Evolutionary conservation across 2,797 vertebrate species (phyloP).

Genomic region (Melanotaenia parkinsoni): DNA sequence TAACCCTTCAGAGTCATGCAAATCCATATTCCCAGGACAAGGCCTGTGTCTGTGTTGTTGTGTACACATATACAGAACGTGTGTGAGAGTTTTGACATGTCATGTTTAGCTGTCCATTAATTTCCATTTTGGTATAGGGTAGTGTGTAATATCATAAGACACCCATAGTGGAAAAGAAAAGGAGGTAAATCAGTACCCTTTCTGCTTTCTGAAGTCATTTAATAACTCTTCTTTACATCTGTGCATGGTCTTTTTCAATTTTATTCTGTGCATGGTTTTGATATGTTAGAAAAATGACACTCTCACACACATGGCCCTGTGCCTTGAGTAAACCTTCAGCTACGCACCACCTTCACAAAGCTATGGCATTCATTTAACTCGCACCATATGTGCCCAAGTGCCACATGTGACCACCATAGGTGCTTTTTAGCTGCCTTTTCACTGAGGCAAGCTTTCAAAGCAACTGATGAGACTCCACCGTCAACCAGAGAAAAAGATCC

Average conservation of each 20-base stretch:
- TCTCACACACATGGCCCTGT: constrained; percentile 35
- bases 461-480: not conserved
- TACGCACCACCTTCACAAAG: constrained; percentile 22
- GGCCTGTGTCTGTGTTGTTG: constrained; percentile 23
- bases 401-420: constrained; percentile 3
- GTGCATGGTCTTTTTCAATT: constrained; percentile 28
- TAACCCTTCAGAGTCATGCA: constrained; percentile 44
- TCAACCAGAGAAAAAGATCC: not conserved
- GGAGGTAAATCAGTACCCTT: not conserved
- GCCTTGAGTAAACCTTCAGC: constrained; percentile 51
- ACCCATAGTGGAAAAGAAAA: constrained; percentile 1
- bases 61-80: not conserved
- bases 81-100: constrained; percentile 9
- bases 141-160: constrained; percentile 11
- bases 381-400: constrained; percentile 11
- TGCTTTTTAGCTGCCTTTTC: not conserved
- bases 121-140: not conserved
- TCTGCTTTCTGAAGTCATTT: constrained; percentile 9
- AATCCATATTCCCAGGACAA: constrained; percentile 48
- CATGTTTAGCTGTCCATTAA: constrained; percentile 1
- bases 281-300: constrained; percentile 51
- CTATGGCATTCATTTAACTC: constrained; percentile 5
- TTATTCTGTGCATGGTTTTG: constrained; percentile 44
- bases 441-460: constrained; percentile 3
- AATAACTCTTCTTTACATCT: constrained; percentile 9